Percentiles rank a stretch among this genome's conserved stretches.
These are phyloP conservation scores for Drosophila sucinea DNA, from an alignment of 1,140 invertebrate species.

Conservation along the genomic window DNA sequence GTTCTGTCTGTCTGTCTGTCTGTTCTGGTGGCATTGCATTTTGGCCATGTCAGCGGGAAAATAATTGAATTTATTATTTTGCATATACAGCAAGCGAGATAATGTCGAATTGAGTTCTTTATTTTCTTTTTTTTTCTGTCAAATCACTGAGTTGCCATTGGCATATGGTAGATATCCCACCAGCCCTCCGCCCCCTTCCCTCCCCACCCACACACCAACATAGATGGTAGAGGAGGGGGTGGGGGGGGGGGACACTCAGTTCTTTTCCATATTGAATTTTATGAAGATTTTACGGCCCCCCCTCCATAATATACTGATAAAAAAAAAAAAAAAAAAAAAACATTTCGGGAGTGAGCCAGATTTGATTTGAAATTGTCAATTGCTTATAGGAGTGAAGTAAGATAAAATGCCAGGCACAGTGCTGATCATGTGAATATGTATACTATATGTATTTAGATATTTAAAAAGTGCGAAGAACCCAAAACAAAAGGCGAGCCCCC, in stretches of 20 bases:
- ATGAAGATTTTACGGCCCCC: slow-evolving; percentile 61
- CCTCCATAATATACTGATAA: slow-evolving; percentile 53
- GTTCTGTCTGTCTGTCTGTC: slow-evolving; percentile 7
- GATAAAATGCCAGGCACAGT: slow-evolving; percentile 28
- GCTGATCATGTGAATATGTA: slow-evolving; percentile 45
- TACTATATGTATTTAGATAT: background rate
- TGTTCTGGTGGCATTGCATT: slow-evolving; percentile 36
- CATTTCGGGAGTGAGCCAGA: slow-evolving; percentile 67
- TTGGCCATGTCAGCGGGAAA: slow-evolving; percentile 56
- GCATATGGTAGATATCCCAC: slow-evolving; percentile 8
- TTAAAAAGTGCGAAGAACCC: background rate
- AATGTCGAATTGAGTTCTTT: slow-evolving; percentile 24
- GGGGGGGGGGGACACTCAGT: slow-evolving; percentile 32
- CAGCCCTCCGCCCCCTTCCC: background rate
- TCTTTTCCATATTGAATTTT: slow-evolving; percentile 66
- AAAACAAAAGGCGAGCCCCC: background rate
- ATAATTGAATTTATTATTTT: slow-evolving; percentile 44
- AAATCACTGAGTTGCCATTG: slow-evolving; percentile 43
- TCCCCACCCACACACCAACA: slow-evolving; percentile 3
- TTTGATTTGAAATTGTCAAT: slow-evolving; percentile 50
- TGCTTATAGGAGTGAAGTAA: background rate
- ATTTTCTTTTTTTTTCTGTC: slow-evolving; percentile 38
- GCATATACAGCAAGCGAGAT: slow-evolving; percentile 36
- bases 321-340: slow-evolving; percentile 46
- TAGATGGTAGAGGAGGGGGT: background rate